Evolutionary conservation across 1,140 invertebrate species (phyloP).

Genomic region (Harlomillsia oculata): DNA sequence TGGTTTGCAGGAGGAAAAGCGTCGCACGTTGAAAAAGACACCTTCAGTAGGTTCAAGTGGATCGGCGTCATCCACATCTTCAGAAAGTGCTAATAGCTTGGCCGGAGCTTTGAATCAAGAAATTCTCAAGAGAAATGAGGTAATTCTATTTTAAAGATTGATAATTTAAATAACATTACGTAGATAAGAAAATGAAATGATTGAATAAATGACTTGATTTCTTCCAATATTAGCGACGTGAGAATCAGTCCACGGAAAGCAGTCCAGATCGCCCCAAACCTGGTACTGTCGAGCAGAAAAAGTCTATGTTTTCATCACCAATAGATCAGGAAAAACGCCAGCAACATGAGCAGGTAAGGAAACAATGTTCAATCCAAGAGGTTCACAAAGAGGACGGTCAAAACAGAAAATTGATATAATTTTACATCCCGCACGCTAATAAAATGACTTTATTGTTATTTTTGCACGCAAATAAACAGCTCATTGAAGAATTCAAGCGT

Average conservation of each 20-base stretch:
- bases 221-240: slow-evolving; percentile 14
- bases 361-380: neutral
- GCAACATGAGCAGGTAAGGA: slow-evolving; percentile 32
- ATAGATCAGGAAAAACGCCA: slow-evolving; percentile 31
- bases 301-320: slow-evolving; percentile 21
- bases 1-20: slow-evolving; percentile 28
- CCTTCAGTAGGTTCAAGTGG: slow-evolving; percentile 14
- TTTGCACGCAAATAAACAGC: slow-evolving; percentile 42
- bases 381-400: neutral
- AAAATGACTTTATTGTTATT: neutral
- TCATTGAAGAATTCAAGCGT: slow-evolving; percentile 79
- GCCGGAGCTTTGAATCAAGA: slow-evolving; percentile 53
- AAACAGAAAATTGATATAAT: neutral
- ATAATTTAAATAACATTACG: neutral
- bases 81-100: slow-evolving; percentile 38
- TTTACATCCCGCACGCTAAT: neutral
- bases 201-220: neutral
- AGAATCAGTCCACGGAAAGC: neutral
- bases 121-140: slow-evolving; percentile 54
- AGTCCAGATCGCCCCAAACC: slow-evolving; percentile 16
- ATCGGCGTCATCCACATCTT: slow-evolving; percentile 1
- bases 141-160: slow-evolving; percentile 35
- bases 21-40: slow-evolving; percentile 15
- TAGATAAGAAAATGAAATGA: neutral
- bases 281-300: slow-evolving; percentile 20